Evolutionary conservation across 2,888 invertebrate genomes (phyloP).

Genomic region (Lycocerus yunnanus): DNA sequence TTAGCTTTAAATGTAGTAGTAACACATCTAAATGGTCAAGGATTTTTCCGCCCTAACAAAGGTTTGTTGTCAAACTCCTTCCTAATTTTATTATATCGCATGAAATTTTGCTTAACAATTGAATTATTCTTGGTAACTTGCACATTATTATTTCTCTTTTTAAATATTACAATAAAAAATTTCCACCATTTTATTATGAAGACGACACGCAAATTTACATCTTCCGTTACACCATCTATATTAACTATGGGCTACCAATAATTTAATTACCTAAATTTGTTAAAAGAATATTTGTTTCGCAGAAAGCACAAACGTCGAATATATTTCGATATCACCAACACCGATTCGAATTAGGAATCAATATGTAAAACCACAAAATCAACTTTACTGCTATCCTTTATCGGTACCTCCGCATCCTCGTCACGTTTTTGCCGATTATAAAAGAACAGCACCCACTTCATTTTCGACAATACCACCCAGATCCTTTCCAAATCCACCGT

Average conservation of each 20-base stretch:
- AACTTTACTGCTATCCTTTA: constrained; percentile 68
- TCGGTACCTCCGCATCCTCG: constrained; percentile 53
- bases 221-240: constrained; percentile 1
- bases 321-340: constrained; percentile 80
- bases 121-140: constrained; percentile 23
- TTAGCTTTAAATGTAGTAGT: constrained; percentile 4
- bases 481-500: constrained; percentile 66
- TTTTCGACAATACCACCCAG: constrained; percentile 76
- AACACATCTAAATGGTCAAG: constrained; percentile 6
- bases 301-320: constrained; percentile 80
- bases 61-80: constrained; percentile 15
- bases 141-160: constrained; percentile 2
- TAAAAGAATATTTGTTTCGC: constrained; percentile 56
- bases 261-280: neutral
- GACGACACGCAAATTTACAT: constrained; percentile 12
- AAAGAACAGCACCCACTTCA: constrained; percentile 65
- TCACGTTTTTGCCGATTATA: constrained; percentile 63
- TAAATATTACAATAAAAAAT: neutral
- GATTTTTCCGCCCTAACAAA: constrained; percentile 17
- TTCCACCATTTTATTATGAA: neutral
- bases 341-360: constrained; percentile 75
- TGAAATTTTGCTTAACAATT: constrained; percentile 17
- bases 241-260: neutral
- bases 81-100: constrained; percentile 7
- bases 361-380: constrained; percentile 59